These are phyloP conservation scores for Panulirus ornatus DNA, from an alignment of 1,140 invertebrate genomes.

Conservation along the genomic window DNA sequence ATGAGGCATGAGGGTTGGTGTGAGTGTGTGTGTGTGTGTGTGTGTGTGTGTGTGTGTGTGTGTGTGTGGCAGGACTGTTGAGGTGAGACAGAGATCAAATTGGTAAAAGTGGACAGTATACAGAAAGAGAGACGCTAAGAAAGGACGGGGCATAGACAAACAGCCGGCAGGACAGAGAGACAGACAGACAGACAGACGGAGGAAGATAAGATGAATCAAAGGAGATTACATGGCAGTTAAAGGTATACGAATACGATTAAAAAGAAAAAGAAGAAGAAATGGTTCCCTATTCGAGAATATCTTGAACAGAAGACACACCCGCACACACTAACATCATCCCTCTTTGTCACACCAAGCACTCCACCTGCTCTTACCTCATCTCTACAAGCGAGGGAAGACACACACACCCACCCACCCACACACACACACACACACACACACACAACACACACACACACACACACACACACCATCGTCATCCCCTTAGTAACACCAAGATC, in stretches of 20 bases:
- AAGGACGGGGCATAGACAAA: not conserved
- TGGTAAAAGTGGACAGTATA: not conserved
- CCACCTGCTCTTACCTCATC: too few relatives aligned
- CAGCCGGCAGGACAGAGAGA: conserved; percentile 1
- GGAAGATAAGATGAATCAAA: not conserved
- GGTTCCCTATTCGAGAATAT: too few relatives aligned
- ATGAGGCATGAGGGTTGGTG: not conserved
- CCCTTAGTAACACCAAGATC: too few relatives aligned
- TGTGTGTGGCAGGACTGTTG: not conserved
- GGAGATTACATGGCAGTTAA: too few relatives aligned
- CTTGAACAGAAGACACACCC: too few relatives aligned
- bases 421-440: too few relatives aligned
- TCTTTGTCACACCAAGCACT: too few relatives aligned
- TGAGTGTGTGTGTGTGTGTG: not conserved
- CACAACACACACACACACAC: too few relatives aligned
- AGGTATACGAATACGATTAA: not conserved
- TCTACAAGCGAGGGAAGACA: too few relatives aligned
- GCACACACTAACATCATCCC: too few relatives aligned
- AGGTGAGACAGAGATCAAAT: not conserved
- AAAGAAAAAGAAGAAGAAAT: not conserved
- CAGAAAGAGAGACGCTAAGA: conserved; percentile 50
- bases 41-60: not conserved
- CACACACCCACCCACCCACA: too few relatives aligned
- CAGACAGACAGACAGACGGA: conserved; percentile 37
- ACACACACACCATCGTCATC: too few relatives aligned